Evolutionary conservation across 2,888 invertebrate species (phyloP).

Genomic region (Chymomyza procnemis): DNA sequence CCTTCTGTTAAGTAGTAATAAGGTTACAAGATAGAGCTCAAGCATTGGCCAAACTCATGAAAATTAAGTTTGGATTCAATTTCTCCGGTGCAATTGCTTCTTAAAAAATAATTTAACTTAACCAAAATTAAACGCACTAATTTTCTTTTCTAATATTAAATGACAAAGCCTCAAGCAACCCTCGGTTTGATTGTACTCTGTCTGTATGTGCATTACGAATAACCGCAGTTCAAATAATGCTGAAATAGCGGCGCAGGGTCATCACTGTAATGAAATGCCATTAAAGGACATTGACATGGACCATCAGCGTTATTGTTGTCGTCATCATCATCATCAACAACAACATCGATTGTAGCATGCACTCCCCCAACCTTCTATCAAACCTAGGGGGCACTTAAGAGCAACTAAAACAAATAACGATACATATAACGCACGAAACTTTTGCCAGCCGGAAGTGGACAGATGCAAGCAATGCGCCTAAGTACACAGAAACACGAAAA

Average conservation of each 20-base stretch:
- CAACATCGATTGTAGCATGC: conserved; percentile 52
- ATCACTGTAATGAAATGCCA: conserved; percentile 60
- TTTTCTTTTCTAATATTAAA: no score
- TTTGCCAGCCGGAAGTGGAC: conserved; percentile 63
- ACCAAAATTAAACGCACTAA: no score
- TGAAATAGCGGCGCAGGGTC: conserved; percentile 33
- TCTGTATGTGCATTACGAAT: not conserved
- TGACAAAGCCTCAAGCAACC: no score
- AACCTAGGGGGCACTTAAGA: conserved; percentile 35
- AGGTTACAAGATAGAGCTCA: no score
- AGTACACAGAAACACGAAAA: conserved; percentile 44
- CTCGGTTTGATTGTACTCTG: no score
- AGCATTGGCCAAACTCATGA: no score
- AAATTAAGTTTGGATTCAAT: no score
- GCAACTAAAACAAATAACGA: conserved; percentile 51
- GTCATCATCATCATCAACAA: conserved; percentile 1
- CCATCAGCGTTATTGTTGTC: conserved; percentile 3
- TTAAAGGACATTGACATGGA: conserved; percentile 72
- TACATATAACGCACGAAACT: conserved; percentile 32
- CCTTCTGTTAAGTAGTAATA: no score
- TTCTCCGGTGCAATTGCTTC: no score
- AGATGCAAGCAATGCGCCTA: conserved; percentile 69
- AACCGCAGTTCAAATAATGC: not conserved
- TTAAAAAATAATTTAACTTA: no score
- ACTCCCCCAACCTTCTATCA: not conserved